Evolutionary conservation across 35 echinoderm and acorn worm species (phyloP), one percentile per base, ranked within the genome.

Genomic region (Apostichopus japonicus): DNA sequence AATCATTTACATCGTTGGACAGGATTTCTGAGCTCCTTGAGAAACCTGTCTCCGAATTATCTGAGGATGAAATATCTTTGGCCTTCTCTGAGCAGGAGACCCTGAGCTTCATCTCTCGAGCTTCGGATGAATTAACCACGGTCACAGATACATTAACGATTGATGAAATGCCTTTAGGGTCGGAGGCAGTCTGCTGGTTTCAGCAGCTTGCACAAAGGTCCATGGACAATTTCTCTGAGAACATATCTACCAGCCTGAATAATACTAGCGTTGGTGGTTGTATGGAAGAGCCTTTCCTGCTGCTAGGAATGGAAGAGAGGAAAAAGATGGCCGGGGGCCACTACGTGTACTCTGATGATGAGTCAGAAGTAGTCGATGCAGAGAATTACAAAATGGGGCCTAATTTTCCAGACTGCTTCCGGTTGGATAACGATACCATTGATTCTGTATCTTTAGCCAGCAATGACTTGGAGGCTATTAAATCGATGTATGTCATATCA

Each of bases 261-360:
- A 95, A 91, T 56, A 82, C 94, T 22, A 98, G 94, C 77, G 73
- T 98, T 61, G 92, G 93, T 80, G 96, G 92, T 6, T 95, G 94
- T 78, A 59, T 95, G 16, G 91, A 95, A 65, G 94, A 94, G 78
- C 96, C 94, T 0, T 94, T 92, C 58, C 63, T 93, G 53, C 67
- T 95, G 17, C 59, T 94, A 8, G 96, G 91, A 5, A 89, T 88
- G 70, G 94, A 95, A 8, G 96, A 98, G n/a, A 92, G 94, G 53
- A 89, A 94, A 57, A 94, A 94, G 79, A 84, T 95, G 53, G 79
- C 92, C 53, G 84, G 81, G 5, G 94, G 94, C 33, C 95, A 95
- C 87, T 98, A 98, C 92, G 94, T 98, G 14, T 98, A 98, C 86
- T 98, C 96, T 78, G 96, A 98, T 94, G 96, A 98, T 93, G 96